These are phyloP conservation scores for Plebejus argus DNA, from an alignment of 2,888 invertebrate species.

Conservation along the genomic window DNA sequence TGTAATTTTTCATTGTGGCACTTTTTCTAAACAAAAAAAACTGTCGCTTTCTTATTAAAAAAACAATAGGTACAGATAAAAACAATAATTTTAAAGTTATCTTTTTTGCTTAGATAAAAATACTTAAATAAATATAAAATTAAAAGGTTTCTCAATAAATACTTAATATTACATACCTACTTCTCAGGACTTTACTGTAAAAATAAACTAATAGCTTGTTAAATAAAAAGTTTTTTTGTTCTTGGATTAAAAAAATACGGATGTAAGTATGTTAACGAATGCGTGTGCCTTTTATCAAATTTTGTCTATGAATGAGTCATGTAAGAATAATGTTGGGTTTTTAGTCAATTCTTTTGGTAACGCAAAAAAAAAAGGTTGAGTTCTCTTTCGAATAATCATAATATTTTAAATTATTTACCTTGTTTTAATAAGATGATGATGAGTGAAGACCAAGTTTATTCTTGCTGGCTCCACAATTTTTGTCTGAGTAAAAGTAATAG, in stretches of 20 bases:
- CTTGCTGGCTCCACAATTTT: neutral
- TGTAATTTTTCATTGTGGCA: no score
- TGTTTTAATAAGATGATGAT: neutral
- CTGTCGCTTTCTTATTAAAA: no score
- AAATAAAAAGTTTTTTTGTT: no score
- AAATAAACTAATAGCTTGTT: no score
- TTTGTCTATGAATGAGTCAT: neutral
- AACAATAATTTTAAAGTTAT: no score
- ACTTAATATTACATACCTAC: no score
- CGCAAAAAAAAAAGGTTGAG: neutral
- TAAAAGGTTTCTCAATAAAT: no score
- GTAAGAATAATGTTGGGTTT: neutral
- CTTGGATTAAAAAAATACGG: neutral
- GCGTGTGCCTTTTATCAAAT: slow-evolving; percentile 21
- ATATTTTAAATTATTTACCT: neutral
- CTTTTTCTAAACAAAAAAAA: no score
- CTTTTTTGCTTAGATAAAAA: no score
- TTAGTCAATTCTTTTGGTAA: neutral
- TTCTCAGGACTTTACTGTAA: neutral
- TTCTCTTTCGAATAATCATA: neutral
- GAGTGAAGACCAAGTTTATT: neutral
- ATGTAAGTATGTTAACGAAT: neutral
- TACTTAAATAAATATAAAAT: no score
- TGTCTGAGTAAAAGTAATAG: neutral
- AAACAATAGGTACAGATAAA: no score